phyloP scores from a whole-genome alignment of 2,888 invertebrate species.

The Trachelus tabidus region DNA sequence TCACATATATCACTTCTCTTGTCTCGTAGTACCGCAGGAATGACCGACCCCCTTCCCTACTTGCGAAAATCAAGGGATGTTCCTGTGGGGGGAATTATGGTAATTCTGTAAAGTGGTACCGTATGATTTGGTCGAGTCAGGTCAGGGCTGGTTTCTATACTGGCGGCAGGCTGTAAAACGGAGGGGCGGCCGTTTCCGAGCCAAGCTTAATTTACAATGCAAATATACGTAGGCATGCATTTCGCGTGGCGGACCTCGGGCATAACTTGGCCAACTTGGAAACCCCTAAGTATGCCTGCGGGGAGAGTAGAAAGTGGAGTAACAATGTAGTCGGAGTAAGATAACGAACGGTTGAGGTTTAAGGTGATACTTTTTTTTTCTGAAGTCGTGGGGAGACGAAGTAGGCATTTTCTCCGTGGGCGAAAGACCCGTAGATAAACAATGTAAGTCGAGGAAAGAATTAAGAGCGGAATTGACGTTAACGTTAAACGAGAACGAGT shows the following conservation, averaged over 20 bases:
- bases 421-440: background rate
- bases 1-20: background rate
- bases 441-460: background rate
- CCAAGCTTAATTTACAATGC: constrained; percentile 45
- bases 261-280: background rate
- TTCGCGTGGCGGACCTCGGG: background rate
- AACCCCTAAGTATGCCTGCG: background rate
- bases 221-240: constrained; percentile 29
- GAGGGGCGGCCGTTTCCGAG: constrained; percentile 36
- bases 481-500: background rate
- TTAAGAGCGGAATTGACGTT: background rate
- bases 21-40: background rate
- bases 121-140: constrained; percentile 34
- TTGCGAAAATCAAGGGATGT: background rate
- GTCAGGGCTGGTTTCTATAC: constrained; percentile 35
- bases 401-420: background rate
- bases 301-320: background rate
- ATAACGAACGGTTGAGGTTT: background rate
- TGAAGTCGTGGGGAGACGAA: background rate
- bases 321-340: background rate
- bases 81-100: background rate
- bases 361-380: constrained; percentile 7
- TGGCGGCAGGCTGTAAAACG: constrained; percentile 5
- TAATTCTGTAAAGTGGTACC: background rate
- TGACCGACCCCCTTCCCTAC: background rate